Evolutionary conservation across 2,113 vertebrate species (phyloP), one percentile per base, ranked within the genome.

Genomic region (Leucopsar rothschildi): DNA sequence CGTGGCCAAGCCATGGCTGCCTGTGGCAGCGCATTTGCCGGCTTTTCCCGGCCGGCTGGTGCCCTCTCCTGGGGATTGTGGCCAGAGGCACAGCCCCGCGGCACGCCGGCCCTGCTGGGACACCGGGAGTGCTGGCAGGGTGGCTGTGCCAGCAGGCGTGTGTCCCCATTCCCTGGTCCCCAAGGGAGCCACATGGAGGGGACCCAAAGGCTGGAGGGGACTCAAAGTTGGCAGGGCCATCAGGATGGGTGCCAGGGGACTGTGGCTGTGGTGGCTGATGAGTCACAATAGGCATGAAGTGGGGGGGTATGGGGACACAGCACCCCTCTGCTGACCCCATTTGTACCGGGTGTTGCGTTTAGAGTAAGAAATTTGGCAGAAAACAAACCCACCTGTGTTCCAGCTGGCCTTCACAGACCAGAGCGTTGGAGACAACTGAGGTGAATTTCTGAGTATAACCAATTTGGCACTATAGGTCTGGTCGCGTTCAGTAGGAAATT

Each of bases 201-300:
- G 28, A 39, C 9, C 21, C 65, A 6, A 20, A 47, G 33, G 64
- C 45, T 1, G 3, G 35, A 83, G 6, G 39, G 37, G 8, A 47
- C 27, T 23, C 50, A 31, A 29, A 65, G 8, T 8, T 31, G 35
- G 3, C 56, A 79, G 42, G 15, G 5, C 21, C 37, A 60, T 21
- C 0, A 0, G n/a, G 6, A 31, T 37, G n/a, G 3, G 8, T 44
- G 44, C 16, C 0, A 2, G 13, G 11, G 11, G 1, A 42, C 8
- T 6, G 1, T 11, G 45, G 23, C 31, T 59, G 35, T 17, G 9
- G 27, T 40, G 66, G 27, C 31, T 7, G 7, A 27, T 42, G 23
- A 49, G 5, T 21, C 33, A 49, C 4, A 7, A 40, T 0, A 0
- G 0, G 33, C 23, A 37, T 37, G 33, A 13, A 39, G 6, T 19